A percentile compares a stretch with the other conserved stretches of the same genome.
phyloP scores from a whole-genome alignment of 1,140 invertebrate species.

The Bactericera cockerelli region DNA sequence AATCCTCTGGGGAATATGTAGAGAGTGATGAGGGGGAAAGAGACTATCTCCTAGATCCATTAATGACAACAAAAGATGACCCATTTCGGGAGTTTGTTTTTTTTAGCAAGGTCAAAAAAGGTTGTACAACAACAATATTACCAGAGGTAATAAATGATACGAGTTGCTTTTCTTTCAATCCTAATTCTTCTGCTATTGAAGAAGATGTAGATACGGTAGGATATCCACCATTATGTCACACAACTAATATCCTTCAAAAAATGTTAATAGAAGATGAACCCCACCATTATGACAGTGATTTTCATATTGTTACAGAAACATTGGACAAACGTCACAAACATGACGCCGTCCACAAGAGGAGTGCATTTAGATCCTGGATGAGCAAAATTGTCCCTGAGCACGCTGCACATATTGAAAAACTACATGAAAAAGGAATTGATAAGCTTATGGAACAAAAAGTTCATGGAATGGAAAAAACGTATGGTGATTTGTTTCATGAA shows the following conservation, averaged over 20 bases:
- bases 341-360: not conserved
- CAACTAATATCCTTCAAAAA: not conserved
- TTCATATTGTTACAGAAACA: constrained; percentile 5
- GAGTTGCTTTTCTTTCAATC: not conserved
- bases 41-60: not conserved
- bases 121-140: not conserved
- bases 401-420: not conserved
- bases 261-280: not conserved
- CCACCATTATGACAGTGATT: constrained; percentile 7
- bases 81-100: not conserved
- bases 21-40: constrained; percentile 1
- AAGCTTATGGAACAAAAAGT: not conserved
- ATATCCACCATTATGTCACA: not conserved
- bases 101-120: not conserved
- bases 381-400: constrained; percentile 2
- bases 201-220: constrained; percentile 1
- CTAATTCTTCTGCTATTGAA: constrained; percentile 6
- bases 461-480: constrained; percentile 4
- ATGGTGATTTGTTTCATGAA: not conserved
- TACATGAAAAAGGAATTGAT: not conserved
- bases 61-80: constrained; percentile 3
- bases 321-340: not conserved
- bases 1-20: not conserved
- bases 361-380: constrained; percentile 3
- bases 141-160: not conserved